Evolutionary conservation across 2,888 invertebrate species (phyloP), one percentile per base, ranked within the genome.

Genomic region (Tetropium fuscum): DNA sequence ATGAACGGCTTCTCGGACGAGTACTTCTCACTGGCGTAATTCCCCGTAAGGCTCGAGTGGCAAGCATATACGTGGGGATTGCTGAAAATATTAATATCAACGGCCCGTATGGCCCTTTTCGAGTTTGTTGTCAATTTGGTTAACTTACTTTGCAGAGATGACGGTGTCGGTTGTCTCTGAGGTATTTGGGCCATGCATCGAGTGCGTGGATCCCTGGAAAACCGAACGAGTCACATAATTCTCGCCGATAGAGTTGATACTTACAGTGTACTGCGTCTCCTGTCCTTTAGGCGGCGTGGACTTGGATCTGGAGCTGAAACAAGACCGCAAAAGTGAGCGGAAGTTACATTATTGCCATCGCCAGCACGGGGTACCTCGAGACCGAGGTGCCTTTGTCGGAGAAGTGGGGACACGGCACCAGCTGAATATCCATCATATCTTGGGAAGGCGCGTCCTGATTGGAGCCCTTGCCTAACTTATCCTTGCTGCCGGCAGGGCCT

Each of bases 41-140:
- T 71, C 2, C 77, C 78, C 7, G 75, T 73, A 53, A 78, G 70
- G 51, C 74, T 77, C 1, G 76, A 73, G 58, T 78, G 78, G 49
- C 77, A 78, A 1, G 78, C 76, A 32, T 69, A 72, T 2, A 63
- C 60, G 7, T 64, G 73, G 0, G 64, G 57, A 11, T 58, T 51
- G 61, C 20, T 72, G 69, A 51, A 69, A 6, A 13, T 18, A 32
- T 51, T 4, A 2, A 19, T 5, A 38, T 25, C 18, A 6, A n/a
- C n/a, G n/a, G n/a, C n/a, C 10, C 10, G 11, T 20, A 13, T 16
- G 19, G 20, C n/a, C 8, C 2, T 8, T 18, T n/a, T n/a, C n/a
- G n/a, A n/a, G n/a, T n/a, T n/a, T n/a, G n/a, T n/a, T n/a, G n/a
- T 34, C 34, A 48, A 13, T 48, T 30, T n/a, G 3, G 10, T 32